These are phyloP conservation scores for Colletes latitarsis DNA, from an alignment of 1,140 invertebrate genomes.

Conservation along the genomic window DNA sequence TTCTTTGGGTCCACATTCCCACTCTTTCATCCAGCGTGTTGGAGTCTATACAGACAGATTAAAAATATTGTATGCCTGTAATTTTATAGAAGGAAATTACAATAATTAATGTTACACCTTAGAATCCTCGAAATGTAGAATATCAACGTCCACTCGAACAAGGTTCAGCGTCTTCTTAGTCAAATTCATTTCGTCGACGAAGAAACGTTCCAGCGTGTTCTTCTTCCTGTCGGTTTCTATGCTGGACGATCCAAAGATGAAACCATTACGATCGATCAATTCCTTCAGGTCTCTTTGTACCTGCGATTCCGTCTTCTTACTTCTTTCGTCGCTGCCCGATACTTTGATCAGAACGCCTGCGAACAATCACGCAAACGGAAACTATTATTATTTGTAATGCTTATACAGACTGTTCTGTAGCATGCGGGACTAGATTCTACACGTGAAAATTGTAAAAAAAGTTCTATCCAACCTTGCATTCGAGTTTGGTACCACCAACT, in stretches of 20 bases:
- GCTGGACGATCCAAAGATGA: constrained; percentile 17
- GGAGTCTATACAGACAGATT: constrained; percentile 84
- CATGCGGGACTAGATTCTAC: no score
- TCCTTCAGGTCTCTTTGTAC: constrained; percentile 66
- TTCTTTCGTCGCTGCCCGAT: constrained; percentile 45
- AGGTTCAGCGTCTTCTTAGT: constrained; percentile 79
- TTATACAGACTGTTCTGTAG: no score
- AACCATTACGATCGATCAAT: constrained; percentile 66
- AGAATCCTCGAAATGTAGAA: constrained; percentile 47
- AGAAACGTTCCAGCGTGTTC: constrained; percentile 77
- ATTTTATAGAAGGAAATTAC: not conserved
- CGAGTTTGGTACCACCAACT: no score
- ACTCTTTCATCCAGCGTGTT: constrained; percentile 86
- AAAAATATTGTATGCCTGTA: not conserved
- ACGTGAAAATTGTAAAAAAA: no score
- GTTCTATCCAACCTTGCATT: no score
- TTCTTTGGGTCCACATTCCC: constrained; percentile 89
- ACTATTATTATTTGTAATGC: no score
- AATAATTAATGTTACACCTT: constrained; percentile 53
- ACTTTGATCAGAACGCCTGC: constrained; percentile 68
- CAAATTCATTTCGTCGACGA: constrained; percentile 66
- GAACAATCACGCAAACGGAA: not conserved
- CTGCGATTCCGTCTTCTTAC: constrained; percentile 42
- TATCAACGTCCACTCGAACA: constrained; percentile 78
- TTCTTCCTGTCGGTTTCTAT: constrained; percentile 75